Evolutionary conservation across 2,113 vertebrate genomes (phyloP).

Genomic region (Lutjanus erythropterus): DNA sequence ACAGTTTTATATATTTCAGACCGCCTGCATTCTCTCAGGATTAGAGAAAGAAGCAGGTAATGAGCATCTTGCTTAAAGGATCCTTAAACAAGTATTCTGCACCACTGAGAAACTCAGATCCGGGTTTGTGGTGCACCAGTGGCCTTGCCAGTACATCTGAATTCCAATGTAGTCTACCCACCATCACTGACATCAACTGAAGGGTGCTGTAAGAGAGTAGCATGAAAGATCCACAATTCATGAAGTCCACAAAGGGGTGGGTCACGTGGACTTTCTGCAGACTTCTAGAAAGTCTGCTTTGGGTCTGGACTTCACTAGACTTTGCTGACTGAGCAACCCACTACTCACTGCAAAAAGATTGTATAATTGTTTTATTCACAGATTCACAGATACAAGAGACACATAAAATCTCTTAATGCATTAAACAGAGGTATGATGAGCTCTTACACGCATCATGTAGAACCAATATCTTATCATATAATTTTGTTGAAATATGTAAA

Average conservation of each 20-base stretch:
- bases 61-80: neutral
- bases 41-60: neutral
- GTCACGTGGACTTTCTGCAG: neutral
- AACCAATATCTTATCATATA: neutral
- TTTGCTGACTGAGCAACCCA: neutral
- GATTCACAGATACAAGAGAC: neutral
- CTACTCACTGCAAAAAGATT: neutral
- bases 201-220: neutral
- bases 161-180: neutral
- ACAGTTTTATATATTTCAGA: neutral
- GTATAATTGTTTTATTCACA: neutral
- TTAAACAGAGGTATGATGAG: neutral
- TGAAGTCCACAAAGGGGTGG: neutral
- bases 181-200: neutral
- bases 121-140: neutral
- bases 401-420: neutral
- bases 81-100: neutral
- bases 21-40: neutral
- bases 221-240: constrained; percentile 21
- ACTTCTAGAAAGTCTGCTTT: neutral
- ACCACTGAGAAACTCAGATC: neutral
- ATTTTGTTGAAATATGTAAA: neutral
- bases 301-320: neutral
- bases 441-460: neutral
- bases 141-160: neutral